Conservation (phyloP, 1,140 invertebrate species). For the Drosophila sechellia region DNA sequence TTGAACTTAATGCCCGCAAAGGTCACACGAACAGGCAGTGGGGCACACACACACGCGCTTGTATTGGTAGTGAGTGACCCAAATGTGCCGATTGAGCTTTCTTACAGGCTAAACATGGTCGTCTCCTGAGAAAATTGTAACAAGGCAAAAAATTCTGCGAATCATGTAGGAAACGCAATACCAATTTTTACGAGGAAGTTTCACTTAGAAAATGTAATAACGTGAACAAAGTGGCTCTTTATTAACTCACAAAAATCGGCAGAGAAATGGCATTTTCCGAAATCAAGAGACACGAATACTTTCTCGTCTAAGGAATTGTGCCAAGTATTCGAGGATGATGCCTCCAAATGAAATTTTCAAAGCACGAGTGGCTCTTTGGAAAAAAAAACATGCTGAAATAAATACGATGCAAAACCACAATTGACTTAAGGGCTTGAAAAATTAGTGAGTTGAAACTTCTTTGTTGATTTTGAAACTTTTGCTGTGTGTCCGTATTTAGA, state of each 20-base stretch:
- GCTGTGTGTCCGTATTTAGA: conserved; percentile 5
- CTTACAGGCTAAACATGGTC: neutral
- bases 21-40: conserved; percentile 47
- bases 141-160: conserved; percentile 1
- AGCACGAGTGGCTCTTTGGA: neutral
- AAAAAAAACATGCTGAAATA: neutral
- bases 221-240: neutral
- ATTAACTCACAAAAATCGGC: neutral
- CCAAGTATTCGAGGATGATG: neutral
- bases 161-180: conserved; percentile 4
- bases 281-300: neutral
- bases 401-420: conserved; percentile 9
- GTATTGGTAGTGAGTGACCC: conserved; percentile 31
- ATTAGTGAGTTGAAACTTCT: conserved; percentile 15
- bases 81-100: conserved; percentile 23
- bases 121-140: neutral
- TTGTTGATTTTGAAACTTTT: conserved; percentile 5
- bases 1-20: conserved; percentile 73
- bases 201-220: neutral
- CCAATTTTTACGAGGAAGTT: neutral
- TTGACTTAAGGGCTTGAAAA: neutral
- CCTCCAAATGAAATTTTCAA: neutral
- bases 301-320: neutral
- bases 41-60: neutral
- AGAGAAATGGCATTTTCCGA: neutral